Conservation (phyloP, 2,113 vertebrate species). For the Caranx melampygus region DNA sequence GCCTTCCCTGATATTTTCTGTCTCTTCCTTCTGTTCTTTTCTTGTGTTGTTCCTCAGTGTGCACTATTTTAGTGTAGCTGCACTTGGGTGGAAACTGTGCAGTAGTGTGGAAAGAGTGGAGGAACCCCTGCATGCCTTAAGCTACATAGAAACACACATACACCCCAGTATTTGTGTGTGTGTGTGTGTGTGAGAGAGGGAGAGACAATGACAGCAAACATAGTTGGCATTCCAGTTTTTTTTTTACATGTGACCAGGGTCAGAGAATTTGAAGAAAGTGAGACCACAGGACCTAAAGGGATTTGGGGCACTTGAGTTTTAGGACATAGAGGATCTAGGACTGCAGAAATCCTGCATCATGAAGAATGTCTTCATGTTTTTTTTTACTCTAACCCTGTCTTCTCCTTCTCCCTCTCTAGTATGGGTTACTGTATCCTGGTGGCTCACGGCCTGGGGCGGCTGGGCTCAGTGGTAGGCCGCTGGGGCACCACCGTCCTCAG, state of each 20-base stretch:
- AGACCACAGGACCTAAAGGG: too few relatives aligned
- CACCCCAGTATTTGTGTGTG: too few relatives aligned
- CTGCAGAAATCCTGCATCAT: background rate
- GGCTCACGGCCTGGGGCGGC: conserved; percentile 89
- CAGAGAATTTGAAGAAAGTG: too few relatives aligned
- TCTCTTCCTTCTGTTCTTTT: background rate
- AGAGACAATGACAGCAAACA: too few relatives aligned
- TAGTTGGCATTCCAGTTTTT: too few relatives aligned
- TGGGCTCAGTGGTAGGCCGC: conserved; percentile 85
- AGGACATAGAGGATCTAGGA: background rate
- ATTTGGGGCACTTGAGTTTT: too few relatives aligned
- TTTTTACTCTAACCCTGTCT: background rate
- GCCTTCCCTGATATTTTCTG: background rate
- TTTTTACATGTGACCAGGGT: too few relatives aligned
- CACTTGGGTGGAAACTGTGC: conserved; percentile 4
- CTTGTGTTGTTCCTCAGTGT: background rate
- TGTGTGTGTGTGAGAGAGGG: too few relatives aligned
- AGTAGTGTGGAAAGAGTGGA: background rate
- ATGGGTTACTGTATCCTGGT: conserved; percentile 98
- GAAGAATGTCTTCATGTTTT: background rate
- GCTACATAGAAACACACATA: too few relatives aligned
- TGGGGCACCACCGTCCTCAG: conserved; percentile 85
- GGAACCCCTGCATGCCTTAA: too few relatives aligned
- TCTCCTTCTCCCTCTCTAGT: conserved; percentile 72
- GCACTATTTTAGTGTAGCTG: background rate